Conservation (phyloP, 2,888 invertebrate genomes). For the Yponomeuta malinellus region DNA sequence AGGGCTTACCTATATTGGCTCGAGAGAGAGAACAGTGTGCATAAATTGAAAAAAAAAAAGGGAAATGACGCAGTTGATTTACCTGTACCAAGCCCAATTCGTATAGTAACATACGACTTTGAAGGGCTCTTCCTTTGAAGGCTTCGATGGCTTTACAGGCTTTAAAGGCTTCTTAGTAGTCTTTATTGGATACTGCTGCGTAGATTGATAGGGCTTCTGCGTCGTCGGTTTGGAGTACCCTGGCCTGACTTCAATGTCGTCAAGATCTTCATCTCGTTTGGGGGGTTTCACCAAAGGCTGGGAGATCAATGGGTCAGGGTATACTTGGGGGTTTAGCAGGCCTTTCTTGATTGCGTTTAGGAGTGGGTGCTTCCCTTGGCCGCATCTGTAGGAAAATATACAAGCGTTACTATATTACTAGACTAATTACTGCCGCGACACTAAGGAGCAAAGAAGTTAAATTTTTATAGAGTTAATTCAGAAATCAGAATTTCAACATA, state of each 20-base stretch:
- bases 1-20: too few species aligned
- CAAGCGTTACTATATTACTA: too few species aligned
- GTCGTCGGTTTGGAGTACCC: conserved; percentile 29
- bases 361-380: conserved; percentile 86
- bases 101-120: conserved; percentile 95
- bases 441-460: too few species aligned
- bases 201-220: conserved; percentile 28
- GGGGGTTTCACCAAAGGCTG: conserved; percentile 26
- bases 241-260: conserved; percentile 61
- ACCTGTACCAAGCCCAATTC: conserved; percentile 94
- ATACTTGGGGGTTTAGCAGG: conserved; percentile 68
- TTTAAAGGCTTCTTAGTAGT: conserved; percentile 40
- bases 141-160: conserved; percentile 27
- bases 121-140: conserved; percentile 57
- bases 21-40: background rate
- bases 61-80: conserved; percentile 19
- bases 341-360: conserved; percentile 85
- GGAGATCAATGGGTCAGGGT: conserved; percentile 33
- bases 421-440: too few species aligned
- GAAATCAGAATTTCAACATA: too few species aligned
- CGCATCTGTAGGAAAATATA: conserved; percentile 73
- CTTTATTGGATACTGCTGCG: conserved; percentile 32
- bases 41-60: background rate
- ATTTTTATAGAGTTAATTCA: too few species aligned
- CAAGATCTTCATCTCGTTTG: conserved; percentile 49